Conservation (phyloP, 2,797 vertebrate genomes). For the Sebastiscus tertius region DNA sequence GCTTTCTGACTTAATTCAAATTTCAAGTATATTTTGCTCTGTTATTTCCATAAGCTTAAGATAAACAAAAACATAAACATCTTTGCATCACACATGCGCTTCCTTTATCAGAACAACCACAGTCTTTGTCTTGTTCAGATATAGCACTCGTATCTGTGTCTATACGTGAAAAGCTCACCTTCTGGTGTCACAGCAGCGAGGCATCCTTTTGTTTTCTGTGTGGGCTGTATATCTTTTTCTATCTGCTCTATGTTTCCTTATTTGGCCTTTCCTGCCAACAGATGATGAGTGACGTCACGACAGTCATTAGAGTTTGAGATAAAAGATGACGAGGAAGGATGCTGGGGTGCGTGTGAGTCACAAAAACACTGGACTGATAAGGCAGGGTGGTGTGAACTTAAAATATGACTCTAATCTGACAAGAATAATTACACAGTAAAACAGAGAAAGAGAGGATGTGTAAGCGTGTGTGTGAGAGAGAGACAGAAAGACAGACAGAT, state of each 20-base stretch:
- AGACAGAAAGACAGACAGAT: not conserved
- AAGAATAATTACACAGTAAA: constrained; percentile 10
- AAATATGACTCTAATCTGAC: constrained; percentile 27
- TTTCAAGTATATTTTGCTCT: not conserved
- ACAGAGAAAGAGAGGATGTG: not conserved
- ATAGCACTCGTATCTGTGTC: not conserved
- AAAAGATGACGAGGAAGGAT: constrained; percentile 39
- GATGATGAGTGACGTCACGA: constrained; percentile 55
- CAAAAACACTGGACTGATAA: constrained; percentile 30
- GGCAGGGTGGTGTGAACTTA: constrained; percentile 9
- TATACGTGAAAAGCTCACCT: constrained; percentile 29
- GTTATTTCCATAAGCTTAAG: not conserved
- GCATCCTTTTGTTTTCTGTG: constrained; percentile 48
- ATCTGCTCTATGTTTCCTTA: constrained; percentile 58
- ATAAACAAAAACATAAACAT: constrained; percentile 27
- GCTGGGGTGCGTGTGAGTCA: constrained; percentile 12
- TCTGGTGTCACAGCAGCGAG: constrained; percentile 28
- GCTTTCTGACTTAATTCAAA: not conserved
- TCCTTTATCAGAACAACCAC: constrained; percentile 32
- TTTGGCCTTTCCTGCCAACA: constrained; percentile 74
- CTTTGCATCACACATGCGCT: constrained; percentile 17
- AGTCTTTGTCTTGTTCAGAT: constrained; percentile 21
- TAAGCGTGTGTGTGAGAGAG: not conserved
- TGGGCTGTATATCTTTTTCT: constrained; percentile 67
- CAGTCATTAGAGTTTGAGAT: constrained; percentile 49